These are phyloP conservation scores for Drosophila demipolita DNA, from an alignment of 2,888 invertebrate species.

Conservation along the genomic window DNA sequence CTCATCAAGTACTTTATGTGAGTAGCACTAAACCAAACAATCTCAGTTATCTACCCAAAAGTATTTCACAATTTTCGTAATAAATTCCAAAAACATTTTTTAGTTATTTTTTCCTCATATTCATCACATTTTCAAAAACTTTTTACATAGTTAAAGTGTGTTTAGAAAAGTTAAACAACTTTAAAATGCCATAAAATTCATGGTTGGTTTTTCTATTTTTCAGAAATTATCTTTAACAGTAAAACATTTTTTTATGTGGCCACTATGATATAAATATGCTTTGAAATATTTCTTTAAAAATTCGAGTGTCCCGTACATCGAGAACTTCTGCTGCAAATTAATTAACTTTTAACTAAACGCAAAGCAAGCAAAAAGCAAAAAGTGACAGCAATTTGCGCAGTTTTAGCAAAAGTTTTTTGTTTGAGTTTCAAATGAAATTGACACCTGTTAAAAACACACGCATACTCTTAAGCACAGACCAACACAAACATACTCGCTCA, in stretches of 20 bases:
- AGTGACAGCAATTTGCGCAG: constrained; percentile 66
- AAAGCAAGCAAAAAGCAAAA: constrained; percentile 51
- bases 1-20: constrained; percentile 96
- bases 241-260: not conserved
- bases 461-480: constrained; percentile 20
- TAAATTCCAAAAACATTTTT: not conserved
- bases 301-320: not conserved
- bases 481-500: constrained; percentile 6
- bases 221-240: not conserved
- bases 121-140: not conserved
- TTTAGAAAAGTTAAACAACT: not conserved
- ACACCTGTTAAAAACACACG: constrained; percentile 71
- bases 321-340: constrained; percentile 50
- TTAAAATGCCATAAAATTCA: not conserved
- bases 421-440: constrained; percentile 78
- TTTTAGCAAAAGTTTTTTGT: constrained; percentile 67
- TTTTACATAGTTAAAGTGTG: not conserved
- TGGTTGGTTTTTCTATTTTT: not conserved
- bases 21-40: constrained; percentile 73
- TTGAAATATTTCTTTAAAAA: not conserved
- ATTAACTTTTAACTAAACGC: constrained; percentile 71
- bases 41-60: constrained; percentile 1
- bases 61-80: too few species aligned
- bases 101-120: not conserved
- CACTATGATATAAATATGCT: not conserved